A percentile compares a stretch with the other conserved stretches of the same genome.
These are phyloP conservation scores for Adelognathus sp. DNA, from an alignment of 2,888 invertebrate genomes.

Conservation along the genomic window DNA sequence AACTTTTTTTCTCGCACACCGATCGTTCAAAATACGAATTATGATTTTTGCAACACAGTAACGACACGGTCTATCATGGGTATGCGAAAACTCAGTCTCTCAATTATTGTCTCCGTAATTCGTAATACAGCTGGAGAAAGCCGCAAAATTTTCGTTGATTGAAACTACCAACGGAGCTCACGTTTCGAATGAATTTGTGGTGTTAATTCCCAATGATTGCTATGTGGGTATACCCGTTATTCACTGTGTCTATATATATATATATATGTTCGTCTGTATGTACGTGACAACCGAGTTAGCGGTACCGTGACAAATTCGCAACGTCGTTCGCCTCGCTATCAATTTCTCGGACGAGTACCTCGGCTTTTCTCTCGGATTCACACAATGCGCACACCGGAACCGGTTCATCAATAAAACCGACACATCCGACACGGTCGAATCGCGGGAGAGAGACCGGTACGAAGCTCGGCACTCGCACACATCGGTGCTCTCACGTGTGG, in stretches of 20 bases:
- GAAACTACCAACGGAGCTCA: neutral
- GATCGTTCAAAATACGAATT: slow-evolving; percentile 7
- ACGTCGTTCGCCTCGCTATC: slow-evolving; percentile 29
- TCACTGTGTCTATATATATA: neutral
- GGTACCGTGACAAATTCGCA: slow-evolving; percentile 57
- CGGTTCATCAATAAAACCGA: slow-evolving; percentile 25
- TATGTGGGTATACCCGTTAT: neutral
- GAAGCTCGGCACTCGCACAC: slow-evolving; percentile 3
- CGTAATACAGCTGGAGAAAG: neutral
- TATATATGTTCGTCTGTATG: neutral
- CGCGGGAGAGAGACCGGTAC: slow-evolving; percentile 7
- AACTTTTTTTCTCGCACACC: neutral
- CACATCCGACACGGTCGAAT: slow-evolving; percentile 29
- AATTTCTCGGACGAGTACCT: slow-evolving; percentile 30
- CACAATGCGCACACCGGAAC: slow-evolving; percentile 2
- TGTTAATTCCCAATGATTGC: neutral
- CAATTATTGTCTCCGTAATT: neutral
- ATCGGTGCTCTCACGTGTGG: neutral
- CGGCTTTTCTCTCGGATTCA: neutral
- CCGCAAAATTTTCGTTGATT: slow-evolving; percentile 9
- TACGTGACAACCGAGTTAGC: slow-evolving; percentile 10
- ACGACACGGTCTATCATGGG: neutral
- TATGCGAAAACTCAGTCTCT: neutral
- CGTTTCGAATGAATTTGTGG: neutral
- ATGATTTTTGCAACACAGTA: slow-evolving; percentile 1